Evolutionary conservation across 2,797 vertebrate species (phyloP).

Genomic region (Takifugu ocellatus): DNA sequence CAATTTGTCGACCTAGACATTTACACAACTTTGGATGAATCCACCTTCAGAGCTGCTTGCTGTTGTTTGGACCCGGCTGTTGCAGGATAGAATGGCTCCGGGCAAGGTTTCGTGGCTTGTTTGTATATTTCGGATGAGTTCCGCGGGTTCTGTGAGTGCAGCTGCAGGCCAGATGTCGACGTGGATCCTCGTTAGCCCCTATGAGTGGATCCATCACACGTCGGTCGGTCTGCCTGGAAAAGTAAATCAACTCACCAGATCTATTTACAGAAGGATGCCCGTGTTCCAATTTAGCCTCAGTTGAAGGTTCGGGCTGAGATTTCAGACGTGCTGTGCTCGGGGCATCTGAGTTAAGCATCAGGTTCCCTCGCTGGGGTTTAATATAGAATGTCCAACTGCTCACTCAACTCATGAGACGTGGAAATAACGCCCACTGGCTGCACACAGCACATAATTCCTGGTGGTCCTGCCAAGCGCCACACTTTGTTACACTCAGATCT

Average conservation of each 20-base stretch:
- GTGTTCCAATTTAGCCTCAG: slow-evolving; percentile 6
- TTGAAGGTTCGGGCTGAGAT: slow-evolving; percentile 11
- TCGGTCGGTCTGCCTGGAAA: slow-evolving; percentile 14
- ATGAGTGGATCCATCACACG: slow-evolving; percentile 26
- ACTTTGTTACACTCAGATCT: slow-evolving; percentile 2
- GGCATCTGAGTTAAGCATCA: slow-evolving; percentile 35
- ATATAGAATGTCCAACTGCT: slow-evolving; percentile 42
- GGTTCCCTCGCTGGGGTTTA: slow-evolving; percentile 40
- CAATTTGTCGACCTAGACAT: slow-evolving; percentile 29
- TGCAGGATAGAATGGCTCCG: slow-evolving; percentile 21
- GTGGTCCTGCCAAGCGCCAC: neutral
- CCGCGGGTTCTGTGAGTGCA: slow-evolving; percentile 40
- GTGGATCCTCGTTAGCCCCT: slow-evolving; percentile 15
- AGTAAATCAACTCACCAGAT: slow-evolving; percentile 1
- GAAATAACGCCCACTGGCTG: slow-evolving; percentile 20
- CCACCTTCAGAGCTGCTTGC: slow-evolving; percentile 33
- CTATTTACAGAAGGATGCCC: slow-evolving; percentile 9
- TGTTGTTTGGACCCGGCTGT: slow-evolving; percentile 11
- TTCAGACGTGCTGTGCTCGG: slow-evolving; percentile 25
- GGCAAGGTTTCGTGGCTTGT: slow-evolving; percentile 14
- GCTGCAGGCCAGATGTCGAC: slow-evolving; percentile 53
- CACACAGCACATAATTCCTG: slow-evolving; percentile 4
- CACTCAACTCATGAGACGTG: slow-evolving; percentile 23
- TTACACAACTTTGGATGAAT: slow-evolving; percentile 41
- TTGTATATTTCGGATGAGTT: slow-evolving; percentile 23